These are phyloP conservation scores for Myanophis thanlyinensis DNA, from an alignment of 2,113 vertebrate genomes.

Conservation along the genomic window DNA sequence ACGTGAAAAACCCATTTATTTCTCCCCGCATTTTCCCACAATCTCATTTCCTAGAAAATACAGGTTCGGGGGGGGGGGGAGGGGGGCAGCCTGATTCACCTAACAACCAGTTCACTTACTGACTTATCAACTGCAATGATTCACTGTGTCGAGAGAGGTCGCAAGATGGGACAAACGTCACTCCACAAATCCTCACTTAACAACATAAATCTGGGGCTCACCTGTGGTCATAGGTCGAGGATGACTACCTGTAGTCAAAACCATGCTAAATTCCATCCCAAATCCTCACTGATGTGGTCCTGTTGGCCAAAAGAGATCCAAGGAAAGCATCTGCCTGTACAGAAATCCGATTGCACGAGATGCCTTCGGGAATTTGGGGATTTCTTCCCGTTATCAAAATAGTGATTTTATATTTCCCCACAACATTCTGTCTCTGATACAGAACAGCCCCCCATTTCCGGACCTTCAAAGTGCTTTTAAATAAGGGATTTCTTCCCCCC, in stretches of 20 bases:
- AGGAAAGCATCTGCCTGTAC: not conserved
- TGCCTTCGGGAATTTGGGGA: not conserved
- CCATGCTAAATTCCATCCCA: not conserved
- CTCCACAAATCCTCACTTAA: too few relatives aligned
- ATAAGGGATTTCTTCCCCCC: slow-evolving; percentile 11
- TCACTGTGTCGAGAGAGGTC: too few relatives aligned
- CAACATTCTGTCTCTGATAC: rapidly evolving
- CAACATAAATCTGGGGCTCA: too few relatives aligned
- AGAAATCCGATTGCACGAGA: not conserved
- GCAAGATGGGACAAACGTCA: too few relatives aligned
- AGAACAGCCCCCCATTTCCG: slow-evolving; percentile 6
- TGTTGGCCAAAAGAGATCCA: not conserved
- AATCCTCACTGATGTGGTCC: not conserved
- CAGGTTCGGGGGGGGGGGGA: too few relatives aligned
- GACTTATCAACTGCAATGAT: too few relatives aligned
- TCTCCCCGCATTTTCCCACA: too few relatives aligned
- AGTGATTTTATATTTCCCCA: slow-evolving; percentile 17
- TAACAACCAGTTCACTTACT: too few relatives aligned
- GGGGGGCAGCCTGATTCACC: too few relatives aligned
- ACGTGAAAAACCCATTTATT: too few relatives aligned
- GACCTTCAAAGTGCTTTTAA: not conserved
- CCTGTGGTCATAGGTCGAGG: too few relatives aligned
- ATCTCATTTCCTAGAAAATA: not conserved
- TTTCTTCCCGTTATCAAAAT: not conserved
- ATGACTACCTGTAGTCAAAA: not conserved